Evolutionary conservation across 1,140 invertebrate species (phyloP).

Genomic region (Diabrotica virgifera): DNA sequence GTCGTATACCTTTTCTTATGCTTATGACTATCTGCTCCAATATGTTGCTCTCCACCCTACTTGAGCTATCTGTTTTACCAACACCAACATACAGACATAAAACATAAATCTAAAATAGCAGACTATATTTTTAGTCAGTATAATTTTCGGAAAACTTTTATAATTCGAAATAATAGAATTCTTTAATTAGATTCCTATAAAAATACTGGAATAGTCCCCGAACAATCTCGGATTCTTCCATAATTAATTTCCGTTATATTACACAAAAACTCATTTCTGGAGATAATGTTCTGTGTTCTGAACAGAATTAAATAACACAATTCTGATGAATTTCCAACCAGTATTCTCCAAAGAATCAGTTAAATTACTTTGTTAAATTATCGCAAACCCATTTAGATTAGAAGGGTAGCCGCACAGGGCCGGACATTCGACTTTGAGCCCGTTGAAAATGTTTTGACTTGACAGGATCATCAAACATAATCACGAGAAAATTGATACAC

Average conservation of each 20-base stretch:
- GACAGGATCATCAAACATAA: too few species aligned
- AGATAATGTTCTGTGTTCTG: slow-evolving; percentile 1
- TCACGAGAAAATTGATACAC: too few species aligned
- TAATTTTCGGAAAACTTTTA: too few species aligned
- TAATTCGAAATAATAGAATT: too few species aligned
- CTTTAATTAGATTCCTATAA: background rate
- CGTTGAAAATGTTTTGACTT: too few species aligned
- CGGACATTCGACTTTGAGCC: background rate
- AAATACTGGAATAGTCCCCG: background rate
- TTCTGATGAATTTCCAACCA: slow-evolving; percentile 11
- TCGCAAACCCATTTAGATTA: slow-evolving; percentile 24
- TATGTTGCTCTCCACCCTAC: too few species aligned
- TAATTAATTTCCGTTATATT: slow-evolving; percentile 3
- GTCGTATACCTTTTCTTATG: too few species aligned
- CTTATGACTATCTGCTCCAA: too few species aligned
- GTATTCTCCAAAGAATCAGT: slow-evolving; percentile 22
- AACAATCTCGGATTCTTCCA: background rate
- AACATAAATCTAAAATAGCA: too few species aligned
- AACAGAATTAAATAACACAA: slow-evolving; percentile 13
- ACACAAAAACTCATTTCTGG: slow-evolving; percentile 1
- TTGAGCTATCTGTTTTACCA: too few species aligned
- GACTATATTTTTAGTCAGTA: too few species aligned
- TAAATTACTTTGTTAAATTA: slow-evolving; percentile 25
- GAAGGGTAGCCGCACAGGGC: slow-evolving; percentile 13
- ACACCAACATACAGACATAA: too few species aligned